Conservation (phyloP, 2,113 vertebrate species). For the Cinclus cinclus region DNA sequence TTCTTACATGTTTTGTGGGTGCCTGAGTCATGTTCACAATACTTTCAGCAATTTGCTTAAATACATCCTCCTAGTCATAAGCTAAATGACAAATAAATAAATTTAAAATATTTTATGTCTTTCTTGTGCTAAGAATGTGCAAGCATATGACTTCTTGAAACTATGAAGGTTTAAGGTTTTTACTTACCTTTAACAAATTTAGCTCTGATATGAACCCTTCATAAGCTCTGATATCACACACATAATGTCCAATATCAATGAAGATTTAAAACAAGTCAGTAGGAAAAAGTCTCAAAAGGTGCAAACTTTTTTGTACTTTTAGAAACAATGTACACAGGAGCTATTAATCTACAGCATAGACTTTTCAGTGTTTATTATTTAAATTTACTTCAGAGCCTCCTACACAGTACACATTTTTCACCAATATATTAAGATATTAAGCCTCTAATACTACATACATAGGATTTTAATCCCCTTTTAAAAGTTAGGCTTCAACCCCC, state of each 20-base stretch:
- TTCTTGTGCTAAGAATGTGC: background rate
- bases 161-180: background rate
- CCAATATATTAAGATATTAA: background rate
- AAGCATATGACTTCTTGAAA: background rate
- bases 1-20: conserved; percentile 82
- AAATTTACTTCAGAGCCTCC: background rate
- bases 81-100: background rate
- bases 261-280: conserved; percentile 89
- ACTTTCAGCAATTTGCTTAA: conserved; percentile 81
- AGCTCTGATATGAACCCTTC: conserved; percentile 81
- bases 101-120: background rate
- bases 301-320: background rate
- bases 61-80: conserved; percentile 77
- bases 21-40: conserved; percentile 83
- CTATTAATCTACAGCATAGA: background rate
- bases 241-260: conserved; percentile 90
- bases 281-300: conserved; percentile 79
- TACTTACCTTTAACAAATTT: conserved; percentile 79
- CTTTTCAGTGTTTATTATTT: background rate
- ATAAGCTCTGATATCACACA: conserved; percentile 84
- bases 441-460: background rate
- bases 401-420: background rate
- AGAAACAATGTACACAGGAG: background rate
- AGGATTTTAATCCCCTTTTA: background rate
- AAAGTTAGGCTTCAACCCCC: background rate